phyloP scores from a whole-genome alignment of 2,113 vertebrate species.

The Geococcyx californianus region DNA sequence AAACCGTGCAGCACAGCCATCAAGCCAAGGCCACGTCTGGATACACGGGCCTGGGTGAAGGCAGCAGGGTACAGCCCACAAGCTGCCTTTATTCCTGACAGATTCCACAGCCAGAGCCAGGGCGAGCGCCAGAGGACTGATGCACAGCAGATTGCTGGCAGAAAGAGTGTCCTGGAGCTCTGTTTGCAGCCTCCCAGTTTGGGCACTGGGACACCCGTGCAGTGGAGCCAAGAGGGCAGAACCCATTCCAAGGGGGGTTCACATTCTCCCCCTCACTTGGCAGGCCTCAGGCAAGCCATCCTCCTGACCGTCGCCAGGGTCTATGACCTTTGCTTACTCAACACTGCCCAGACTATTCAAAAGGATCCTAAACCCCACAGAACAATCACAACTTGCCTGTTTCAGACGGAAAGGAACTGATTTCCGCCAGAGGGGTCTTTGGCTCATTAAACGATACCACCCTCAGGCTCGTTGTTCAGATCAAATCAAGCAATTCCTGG shows the following conservation, averaged over 20 bases:
- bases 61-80: background rate
- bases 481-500: background rate
- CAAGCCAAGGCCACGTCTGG: accelerated
- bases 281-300: background rate
- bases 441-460: background rate
- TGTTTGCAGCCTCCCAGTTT: background rate
- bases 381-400: background rate
- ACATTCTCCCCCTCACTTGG: too few species aligned
- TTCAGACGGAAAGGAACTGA: background rate
- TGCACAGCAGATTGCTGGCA: background rate
- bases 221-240: background rate
- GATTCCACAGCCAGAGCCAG: accelerated
- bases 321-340: background rate
- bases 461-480: background rate
- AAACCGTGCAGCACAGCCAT: background rate
- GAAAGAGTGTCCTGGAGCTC: background rate
- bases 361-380: background rate
- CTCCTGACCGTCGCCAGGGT: background rate
- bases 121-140: background rate
- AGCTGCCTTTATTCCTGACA: background rate
- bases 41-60: accelerated
- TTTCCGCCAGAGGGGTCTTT: background rate
- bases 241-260: too few species aligned
- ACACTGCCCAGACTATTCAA: background rate
- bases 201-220: background rate